Conservation (phyloP, 2,888 invertebrate genomes). For the Baronia brevicornis region DNA sequence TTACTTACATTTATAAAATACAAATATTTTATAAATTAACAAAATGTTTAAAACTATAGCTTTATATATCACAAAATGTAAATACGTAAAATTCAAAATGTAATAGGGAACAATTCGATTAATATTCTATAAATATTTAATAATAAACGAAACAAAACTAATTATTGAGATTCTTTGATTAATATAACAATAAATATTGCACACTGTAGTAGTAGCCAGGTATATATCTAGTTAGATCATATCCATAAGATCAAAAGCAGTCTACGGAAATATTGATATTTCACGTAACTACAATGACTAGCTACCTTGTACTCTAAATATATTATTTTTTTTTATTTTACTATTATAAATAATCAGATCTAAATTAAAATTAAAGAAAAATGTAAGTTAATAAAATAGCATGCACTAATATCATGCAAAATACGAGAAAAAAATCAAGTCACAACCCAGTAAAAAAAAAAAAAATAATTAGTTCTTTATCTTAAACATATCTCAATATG, state of each 20-base stretch:
- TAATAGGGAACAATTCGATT: no score
- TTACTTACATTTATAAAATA: constrained; percentile 11
- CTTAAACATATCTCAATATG: no score
- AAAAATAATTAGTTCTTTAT: no score
- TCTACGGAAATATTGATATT: constrained; percentile 18
- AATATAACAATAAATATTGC: constrained; percentile 4
- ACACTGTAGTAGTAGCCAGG: constrained; percentile 8
- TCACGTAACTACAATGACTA: constrained; percentile 46
- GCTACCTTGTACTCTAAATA: constrained; percentile 60
- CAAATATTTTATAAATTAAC: constrained; percentile 2
- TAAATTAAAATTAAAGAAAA: constrained; percentile 7
- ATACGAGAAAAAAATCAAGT: no score
- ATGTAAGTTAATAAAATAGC: constrained; percentile 9
- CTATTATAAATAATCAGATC: constrained; percentile 23
- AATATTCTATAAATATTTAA: constrained; percentile 1
- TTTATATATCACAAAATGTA: no score
- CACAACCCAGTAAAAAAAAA: no score
- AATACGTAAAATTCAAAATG: no score
- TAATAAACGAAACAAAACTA: constrained; percentile 3
- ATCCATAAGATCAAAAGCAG: constrained; percentile 4
- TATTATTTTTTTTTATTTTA: constrained; percentile 26
- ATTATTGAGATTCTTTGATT: constrained; percentile 9
- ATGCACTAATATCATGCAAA: constrained; percentile 44
- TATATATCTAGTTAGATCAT: constrained; percentile 6
- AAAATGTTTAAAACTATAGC: constrained; percentile 4